Base-by-base conservation (phyloP, 2,113 vertebrate species). In the Sialia sialis region DNA sequence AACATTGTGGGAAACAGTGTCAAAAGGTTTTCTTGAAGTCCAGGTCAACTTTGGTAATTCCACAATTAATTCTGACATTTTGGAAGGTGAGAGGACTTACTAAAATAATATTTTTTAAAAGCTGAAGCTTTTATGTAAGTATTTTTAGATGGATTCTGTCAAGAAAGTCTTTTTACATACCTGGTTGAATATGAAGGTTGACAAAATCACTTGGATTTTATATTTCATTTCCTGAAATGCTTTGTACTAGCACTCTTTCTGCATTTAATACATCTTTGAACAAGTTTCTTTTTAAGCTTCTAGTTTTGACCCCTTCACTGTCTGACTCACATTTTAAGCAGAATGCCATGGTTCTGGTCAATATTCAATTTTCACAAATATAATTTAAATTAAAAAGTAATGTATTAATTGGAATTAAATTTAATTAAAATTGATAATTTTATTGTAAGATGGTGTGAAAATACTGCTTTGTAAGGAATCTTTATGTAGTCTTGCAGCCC, bases 1-100 rank as follows among this genome's bases (percentile, higher is more conserved):
- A 32, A 7, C 4, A 2, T 15, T 38, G 16, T 41, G 29, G 30
- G 29, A 93, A 67, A 55, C 0, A 0, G 6, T 34, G 20, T 84
- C 39, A 68, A 39, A 84, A n/a, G 8, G 11, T 25, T 77, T 85
- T 49, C 10, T 20, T 59, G 2, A 84, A 52, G 56, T 76, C 22
- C 2, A 38, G 30, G 26, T 84, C 27, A 81, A 34, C 16, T 68
- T 44, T 16, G 30, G 13, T 73, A 39, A 74, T 84, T 76, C 23
- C 38, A 32, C 13, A 44, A 7, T 77, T 41, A 34, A 34, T 63
- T 43, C 36, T 63, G 51, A 64, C 5, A 19, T 44, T 64, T 59
- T 82, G 66, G 26, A 17, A 56, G 73, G 25, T 36, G 27, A 66
- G 8, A 70, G 25, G 16, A 46, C 7, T 48, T 54, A 32, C 2